These are phyloP conservation scores for Ochotona curzoniae DNA, from an alignment of 2,113 vertebrate species.

Conservation along the genomic window DNA sequence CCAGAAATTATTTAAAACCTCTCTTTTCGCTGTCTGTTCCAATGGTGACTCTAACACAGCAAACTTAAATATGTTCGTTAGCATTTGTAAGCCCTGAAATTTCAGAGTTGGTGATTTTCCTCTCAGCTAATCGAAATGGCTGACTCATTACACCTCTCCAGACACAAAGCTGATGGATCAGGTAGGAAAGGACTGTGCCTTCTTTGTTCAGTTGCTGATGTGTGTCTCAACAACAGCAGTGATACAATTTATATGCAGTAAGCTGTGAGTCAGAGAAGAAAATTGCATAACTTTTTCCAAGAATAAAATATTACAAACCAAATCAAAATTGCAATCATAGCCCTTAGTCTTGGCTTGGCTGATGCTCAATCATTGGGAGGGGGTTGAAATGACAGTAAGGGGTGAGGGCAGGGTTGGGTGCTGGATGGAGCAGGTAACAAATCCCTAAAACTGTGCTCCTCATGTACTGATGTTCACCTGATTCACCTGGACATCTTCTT, in stretches of 20 bases:
- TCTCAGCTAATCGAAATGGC: conserved; percentile 19
- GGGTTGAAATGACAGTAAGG: too few relatives aligned
- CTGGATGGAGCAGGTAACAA: background rate
- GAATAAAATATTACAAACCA: conserved; percentile 38
- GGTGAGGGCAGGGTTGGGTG: too few relatives aligned
- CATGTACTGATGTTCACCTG: background rate
- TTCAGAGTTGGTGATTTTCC: conserved; percentile 47
- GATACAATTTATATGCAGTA: background rate
- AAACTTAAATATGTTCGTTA: conserved; percentile 57
- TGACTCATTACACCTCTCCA: conserved; percentile 25
- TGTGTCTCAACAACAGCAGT: background rate
- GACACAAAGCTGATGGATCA: conserved; percentile 13
- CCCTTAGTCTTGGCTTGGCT: background rate
- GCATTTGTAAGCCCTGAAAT: conserved; percentile 25
- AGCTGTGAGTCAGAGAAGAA: conserved; percentile 14
- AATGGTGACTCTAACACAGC: conserved; percentile 26
- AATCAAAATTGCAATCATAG: conserved; percentile 6
- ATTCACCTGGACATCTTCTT: background rate
- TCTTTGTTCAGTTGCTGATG: conserved; percentile 10
- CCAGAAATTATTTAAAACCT: conserved; percentile 48
- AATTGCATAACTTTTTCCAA: conserved; percentile 6
- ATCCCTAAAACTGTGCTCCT: conserved; percentile 9
- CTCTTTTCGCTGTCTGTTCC: conserved; percentile 36
- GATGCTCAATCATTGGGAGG: background rate
- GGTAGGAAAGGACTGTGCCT: background rate